A percentile compares a stretch with the other conserved stretches of the same genome.
These are phyloP conservation scores for Asobara japonica DNA, from an alignment of 1,140 invertebrate species.

Conservation along the genomic window DNA sequence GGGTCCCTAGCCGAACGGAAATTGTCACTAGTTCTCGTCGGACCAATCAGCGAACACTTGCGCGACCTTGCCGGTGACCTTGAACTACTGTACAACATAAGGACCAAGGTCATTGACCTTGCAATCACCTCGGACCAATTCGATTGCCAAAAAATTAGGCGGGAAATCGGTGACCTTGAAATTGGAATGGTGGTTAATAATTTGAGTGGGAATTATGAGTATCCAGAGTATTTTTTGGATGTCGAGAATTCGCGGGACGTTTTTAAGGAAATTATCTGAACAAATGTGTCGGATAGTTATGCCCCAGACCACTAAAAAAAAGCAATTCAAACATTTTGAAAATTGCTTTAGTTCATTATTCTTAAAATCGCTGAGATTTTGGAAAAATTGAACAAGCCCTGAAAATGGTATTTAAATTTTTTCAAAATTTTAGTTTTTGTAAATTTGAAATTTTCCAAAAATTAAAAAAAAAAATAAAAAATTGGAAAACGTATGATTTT, in stretches of 20 bases:
- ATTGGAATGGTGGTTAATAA: conserved; percentile 77
- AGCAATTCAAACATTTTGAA: too few relatives aligned
- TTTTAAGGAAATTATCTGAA: conserved; percentile 71
- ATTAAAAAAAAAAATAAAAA: too few relatives aligned
- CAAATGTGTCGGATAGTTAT: conserved; percentile 81
- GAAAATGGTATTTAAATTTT: too few relatives aligned
- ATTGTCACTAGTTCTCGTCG: conserved; percentile 87
- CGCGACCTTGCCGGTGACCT: conserved; percentile 53
- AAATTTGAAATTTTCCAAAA: too few relatives aligned
- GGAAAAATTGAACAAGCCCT: too few relatives aligned
- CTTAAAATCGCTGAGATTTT: too few relatives aligned
- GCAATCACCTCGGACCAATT: conserved; percentile 75
- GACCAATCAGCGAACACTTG: conserved; percentile 83
- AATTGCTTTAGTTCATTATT: too few relatives aligned
- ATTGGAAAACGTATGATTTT: too few relatives aligned
- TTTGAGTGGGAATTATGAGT: conserved; percentile 73
- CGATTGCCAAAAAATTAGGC: conserved; percentile 67
- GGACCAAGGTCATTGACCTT: conserved; percentile 82
- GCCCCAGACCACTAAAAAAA: conserved; percentile 72
- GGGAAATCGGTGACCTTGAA: conserved; percentile 69
- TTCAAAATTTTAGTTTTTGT: too few relatives aligned
- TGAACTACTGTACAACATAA: conserved; percentile 76
- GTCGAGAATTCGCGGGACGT: conserved; percentile 55
- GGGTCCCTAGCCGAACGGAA: conserved; percentile 81
- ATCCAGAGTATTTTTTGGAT: conserved; percentile 70